phyloP scores from a whole-genome alignment of 2,113 vertebrate species.

The Myxocyprinus asiaticus region DNA sequence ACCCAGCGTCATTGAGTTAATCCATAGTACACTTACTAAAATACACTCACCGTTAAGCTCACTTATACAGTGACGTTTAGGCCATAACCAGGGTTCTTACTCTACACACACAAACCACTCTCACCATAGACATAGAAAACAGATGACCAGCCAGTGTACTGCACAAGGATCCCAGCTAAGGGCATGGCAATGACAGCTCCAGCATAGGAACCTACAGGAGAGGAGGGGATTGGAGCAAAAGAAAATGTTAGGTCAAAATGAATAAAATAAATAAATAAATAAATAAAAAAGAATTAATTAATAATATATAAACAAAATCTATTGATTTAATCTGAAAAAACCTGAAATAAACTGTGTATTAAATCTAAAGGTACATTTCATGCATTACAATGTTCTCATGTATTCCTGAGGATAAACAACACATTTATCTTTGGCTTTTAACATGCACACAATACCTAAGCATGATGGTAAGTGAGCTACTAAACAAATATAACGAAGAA shows the following conservation, averaged over 20 bases:
- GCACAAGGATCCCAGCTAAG: slow-evolving; percentile 93
- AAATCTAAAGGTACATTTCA: too few relatives aligned
- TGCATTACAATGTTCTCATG: too few relatives aligned
- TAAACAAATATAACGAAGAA: too few relatives aligned
- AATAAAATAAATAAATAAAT: too few relatives aligned
- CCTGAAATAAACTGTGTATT: too few relatives aligned
- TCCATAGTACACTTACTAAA: slow-evolving; percentile 64
- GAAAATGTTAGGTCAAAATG: background rate
- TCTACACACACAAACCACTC: slow-evolving; percentile 47
- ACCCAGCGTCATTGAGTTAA: slow-evolving; percentile 51
- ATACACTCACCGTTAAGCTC: slow-evolving; percentile 15
- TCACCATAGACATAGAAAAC: slow-evolving; percentile 97
- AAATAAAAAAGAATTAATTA: too few relatives aligned
- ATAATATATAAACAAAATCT: too few relatives aligned
- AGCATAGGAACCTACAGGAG: slow-evolving; percentile 88
- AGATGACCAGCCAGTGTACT: slow-evolving; percentile 96
- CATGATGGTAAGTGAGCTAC: too few relatives aligned
- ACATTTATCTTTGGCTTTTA: too few relatives aligned
- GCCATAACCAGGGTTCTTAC: background rate
- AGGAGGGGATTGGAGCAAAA: background rate
- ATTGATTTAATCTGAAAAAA: too few relatives aligned
- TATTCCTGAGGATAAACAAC: too few relatives aligned
- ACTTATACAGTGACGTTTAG: slow-evolving; percentile 1
- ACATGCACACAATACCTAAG: too few relatives aligned
- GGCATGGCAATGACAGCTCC: slow-evolving; percentile 98